phyloP scores from a whole-genome alignment of 2,888 invertebrate genomes.

The Omphaloscelis lunosa region DNA sequence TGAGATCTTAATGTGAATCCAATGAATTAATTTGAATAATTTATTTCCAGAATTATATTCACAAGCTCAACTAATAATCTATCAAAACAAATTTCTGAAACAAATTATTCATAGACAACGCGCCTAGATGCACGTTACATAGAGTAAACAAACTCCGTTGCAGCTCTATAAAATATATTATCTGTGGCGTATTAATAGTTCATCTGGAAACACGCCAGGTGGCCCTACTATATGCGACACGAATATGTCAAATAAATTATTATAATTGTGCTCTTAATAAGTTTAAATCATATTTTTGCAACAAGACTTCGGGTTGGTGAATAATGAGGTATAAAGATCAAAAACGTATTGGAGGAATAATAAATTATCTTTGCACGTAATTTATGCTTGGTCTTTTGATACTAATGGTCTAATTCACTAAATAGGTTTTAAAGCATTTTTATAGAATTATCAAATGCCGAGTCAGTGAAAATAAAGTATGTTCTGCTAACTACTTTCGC shows the following conservation, averaged over 20 bases:
- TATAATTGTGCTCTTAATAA: constrained; percentile 45
- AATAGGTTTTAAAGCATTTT: constrained; percentile 14
- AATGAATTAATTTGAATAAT: neutral
- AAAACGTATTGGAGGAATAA: constrained; percentile 15
- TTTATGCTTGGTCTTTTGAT: neutral
- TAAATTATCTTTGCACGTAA: constrained; percentile 26
- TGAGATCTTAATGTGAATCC: neutral
- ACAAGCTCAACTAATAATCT: constrained; percentile 15
- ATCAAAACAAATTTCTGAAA: constrained; percentile 37
- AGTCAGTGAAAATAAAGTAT: neutral
- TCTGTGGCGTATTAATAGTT: constrained; percentile 65
- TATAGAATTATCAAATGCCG: neutral
- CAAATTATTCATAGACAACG: constrained; percentile 41
- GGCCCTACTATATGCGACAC: constrained; percentile 53
- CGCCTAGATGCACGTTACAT: constrained; percentile 34
- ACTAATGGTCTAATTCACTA: constrained; percentile 5
- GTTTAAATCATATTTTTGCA: constrained; percentile 62
- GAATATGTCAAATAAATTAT: constrained; percentile 63
- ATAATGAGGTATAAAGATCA: constrained; percentile 44
- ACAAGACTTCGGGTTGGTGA: constrained; percentile 19
- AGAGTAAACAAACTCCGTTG: constrained; percentile 56
- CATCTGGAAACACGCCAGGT: constrained; percentile 63
- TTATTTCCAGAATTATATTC: constrained; percentile 10
- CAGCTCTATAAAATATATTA: constrained; percentile 62
- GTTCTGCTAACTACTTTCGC: neutral